phyloP scores from a whole-genome alignment of 2,888 invertebrate species.

The Sminthurides aquaticus region DNA sequence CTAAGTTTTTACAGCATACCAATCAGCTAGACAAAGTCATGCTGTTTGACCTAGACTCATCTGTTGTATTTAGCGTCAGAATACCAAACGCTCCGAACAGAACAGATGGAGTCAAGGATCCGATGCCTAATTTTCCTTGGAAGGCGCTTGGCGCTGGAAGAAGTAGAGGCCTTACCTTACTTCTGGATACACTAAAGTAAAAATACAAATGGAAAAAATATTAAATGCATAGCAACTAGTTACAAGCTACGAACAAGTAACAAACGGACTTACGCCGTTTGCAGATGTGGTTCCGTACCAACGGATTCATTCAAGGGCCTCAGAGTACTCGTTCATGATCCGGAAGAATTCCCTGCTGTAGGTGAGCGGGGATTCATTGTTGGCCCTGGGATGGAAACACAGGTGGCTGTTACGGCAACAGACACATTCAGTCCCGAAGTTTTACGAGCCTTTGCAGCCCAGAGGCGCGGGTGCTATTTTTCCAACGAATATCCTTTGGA shows the following conservation, averaged over 20 bases:
- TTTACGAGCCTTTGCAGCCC: slow-evolving; percentile 23
- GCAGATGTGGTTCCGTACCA: slow-evolving; percentile 35
- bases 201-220: not conserved
- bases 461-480: slow-evolving; percentile 35
- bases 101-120: no score
- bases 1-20: not conserved
- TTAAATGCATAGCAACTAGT: no score
- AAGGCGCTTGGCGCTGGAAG: slow-evolving; percentile 40
- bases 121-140: slow-evolving; percentile 33
- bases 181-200: slow-evolving; percentile 35
- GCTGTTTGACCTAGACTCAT: no score
- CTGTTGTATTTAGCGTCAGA: not conserved
- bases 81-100: slow-evolving; percentile 11
- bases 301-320: slow-evolving; percentile 41
- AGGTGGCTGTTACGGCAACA: slow-evolving; percentile 37
- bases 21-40: no score
- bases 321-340: slow-evolving; percentile 28
- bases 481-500: slow-evolving; percentile 28
- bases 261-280: not conserved
- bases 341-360: slow-evolving; percentile 39
- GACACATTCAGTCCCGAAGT: slow-evolving; percentile 36
- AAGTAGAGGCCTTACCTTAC: slow-evolving; percentile 37
- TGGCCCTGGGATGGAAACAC: slow-evolving; percentile 38
- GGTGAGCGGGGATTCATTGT: slow-evolving; percentile 38
- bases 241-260: no score